These are phyloP conservation scores for Odontamblyopus lacepedii DNA, from an alignment of 2,797 vertebrate genomes.

Conservation along the genomic window DNA sequence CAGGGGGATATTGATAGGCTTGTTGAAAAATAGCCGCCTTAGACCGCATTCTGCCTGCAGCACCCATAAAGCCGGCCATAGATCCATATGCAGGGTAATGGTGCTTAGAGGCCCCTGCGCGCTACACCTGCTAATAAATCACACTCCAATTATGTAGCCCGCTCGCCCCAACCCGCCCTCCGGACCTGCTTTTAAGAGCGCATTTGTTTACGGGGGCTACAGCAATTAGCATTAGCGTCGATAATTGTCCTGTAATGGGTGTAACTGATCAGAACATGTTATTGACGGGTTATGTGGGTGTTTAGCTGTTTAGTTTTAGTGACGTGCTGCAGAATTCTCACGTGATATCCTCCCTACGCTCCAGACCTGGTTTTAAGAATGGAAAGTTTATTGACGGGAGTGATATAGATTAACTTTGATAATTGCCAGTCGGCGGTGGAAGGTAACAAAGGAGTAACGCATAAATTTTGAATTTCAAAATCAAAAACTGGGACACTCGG, in stretches of 20 bases:
- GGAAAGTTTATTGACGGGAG: too few relatives aligned
- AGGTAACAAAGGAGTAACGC: too few relatives aligned
- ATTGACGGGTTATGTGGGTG: constrained; percentile 5
- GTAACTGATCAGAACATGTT: constrained; percentile 4
- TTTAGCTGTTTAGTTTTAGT: neutral
- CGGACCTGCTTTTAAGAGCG: neutral
- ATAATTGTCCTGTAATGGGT: constrained; percentile 3
- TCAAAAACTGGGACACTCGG: too few relatives aligned
- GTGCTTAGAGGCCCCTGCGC: constrained; percentile 56
- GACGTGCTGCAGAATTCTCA: too few relatives aligned
- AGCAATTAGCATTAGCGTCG: constrained; percentile 7
- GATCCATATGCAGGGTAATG: constrained; percentile 67
- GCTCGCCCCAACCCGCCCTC: constrained; percentile 34
- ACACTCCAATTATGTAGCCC: constrained; percentile 52
- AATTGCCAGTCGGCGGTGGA: too few relatives aligned
- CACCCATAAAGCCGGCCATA: constrained; percentile 57
- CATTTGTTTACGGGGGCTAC: neutral
- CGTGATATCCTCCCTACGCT: too few relatives aligned
- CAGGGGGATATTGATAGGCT: constrained; percentile 64
- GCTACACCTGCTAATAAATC: constrained; percentile 53
- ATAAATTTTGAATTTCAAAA: too few relatives aligned
- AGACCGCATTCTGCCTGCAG: constrained; percentile 65
- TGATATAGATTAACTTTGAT: too few relatives aligned
- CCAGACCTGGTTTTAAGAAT: too few relatives aligned
- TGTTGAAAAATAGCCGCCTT: constrained; percentile 63